Percentiles rank a stretch among this genome's conserved stretches.
Evolutionary conservation across 2,888 invertebrate species (phyloP).

Genomic region (Cartodere bifasciata): DNA sequence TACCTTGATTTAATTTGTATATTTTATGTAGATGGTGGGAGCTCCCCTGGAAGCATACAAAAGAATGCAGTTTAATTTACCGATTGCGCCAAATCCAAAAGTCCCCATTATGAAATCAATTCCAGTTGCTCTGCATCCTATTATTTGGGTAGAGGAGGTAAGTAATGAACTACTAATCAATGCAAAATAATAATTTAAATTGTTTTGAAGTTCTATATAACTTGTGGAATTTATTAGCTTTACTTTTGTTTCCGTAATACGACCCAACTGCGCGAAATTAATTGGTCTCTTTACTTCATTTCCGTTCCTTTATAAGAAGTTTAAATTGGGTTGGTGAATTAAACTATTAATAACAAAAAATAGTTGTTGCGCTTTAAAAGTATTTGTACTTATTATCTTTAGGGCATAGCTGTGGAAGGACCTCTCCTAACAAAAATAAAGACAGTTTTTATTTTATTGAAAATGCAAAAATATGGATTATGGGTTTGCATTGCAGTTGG

Average conservation of each 20-base stretch:
- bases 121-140: conserved; percentile 49
- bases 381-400: conserved; percentile 11
- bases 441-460: conserved; percentile 40
- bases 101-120: conserved; percentile 51
- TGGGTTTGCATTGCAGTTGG: conserved; percentile 45
- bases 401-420: conserved; percentile 17
- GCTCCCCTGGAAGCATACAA: conserved; percentile 60
- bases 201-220: too few relatives aligned
- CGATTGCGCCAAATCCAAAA: conserved; percentile 48
- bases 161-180: too few relatives aligned
- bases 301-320: background rate
- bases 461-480: conserved; percentile 40
- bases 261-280: too few relatives aligned
- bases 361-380: too few relatives aligned
- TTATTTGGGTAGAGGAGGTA: conserved; percentile 75
- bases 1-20: conserved; percentile 1
- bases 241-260: too few relatives aligned
- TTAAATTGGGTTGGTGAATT: too few relatives aligned
- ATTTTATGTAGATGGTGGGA: conserved; percentile 44
- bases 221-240: too few relatives aligned
- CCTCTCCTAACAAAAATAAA: conserved; percentile 45
- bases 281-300: too few relatives aligned
- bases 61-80: conserved; percentile 61
- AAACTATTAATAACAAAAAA: too few relatives aligned
- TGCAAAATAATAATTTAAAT: background rate